phyloP scores from a whole-genome alignment of 2,888 invertebrate species.

The Empis livida region DNA sequence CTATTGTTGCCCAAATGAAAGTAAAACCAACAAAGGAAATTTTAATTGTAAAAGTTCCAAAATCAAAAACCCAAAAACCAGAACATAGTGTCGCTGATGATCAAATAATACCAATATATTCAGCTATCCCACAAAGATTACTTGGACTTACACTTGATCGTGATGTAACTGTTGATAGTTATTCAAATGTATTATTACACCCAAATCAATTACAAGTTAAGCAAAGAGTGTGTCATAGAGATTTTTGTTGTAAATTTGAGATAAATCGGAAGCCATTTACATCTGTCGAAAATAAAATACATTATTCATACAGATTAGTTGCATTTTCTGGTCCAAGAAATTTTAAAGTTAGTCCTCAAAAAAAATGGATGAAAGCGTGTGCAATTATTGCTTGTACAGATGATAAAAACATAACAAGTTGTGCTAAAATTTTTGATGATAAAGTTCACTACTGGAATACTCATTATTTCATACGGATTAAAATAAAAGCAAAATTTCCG shows the following conservation, averaged over 20 bases:
- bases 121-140: neutral
- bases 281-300: neutral
- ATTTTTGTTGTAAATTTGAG: slow-evolving; percentile 31
- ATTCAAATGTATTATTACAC: neutral
- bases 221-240: slow-evolving; percentile 18
- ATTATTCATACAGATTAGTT: slow-evolving; percentile 26
- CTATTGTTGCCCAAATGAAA: slow-evolving; percentile 24
- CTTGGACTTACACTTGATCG: neutral
- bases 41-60: slow-evolving; percentile 24
- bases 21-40: slow-evolving; percentile 18
- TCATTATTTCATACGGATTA: slow-evolving; percentile 20
- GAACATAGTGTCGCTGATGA: neutral
- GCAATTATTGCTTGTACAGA: slow-evolving; percentile 37
- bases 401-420: slow-evolving; percentile 25
- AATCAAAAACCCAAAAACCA: slow-evolving; percentile 8
- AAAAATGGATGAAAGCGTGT: slow-evolving; percentile 28
- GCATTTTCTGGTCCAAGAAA: slow-evolving; percentile 17
- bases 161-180: neutral
- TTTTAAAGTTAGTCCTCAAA: too few species aligned
- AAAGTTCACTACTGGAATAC: slow-evolving; percentile 15
- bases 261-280: slow-evolving; percentile 2
- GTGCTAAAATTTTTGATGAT: slow-evolving; percentile 26
- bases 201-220: neutral
- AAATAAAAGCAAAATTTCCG: slow-evolving; percentile 20
- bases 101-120: neutral